Evolutionary conservation across 2,888 invertebrate genomes (phyloP).

Genomic region (Troides oblongomaculatus): DNA sequence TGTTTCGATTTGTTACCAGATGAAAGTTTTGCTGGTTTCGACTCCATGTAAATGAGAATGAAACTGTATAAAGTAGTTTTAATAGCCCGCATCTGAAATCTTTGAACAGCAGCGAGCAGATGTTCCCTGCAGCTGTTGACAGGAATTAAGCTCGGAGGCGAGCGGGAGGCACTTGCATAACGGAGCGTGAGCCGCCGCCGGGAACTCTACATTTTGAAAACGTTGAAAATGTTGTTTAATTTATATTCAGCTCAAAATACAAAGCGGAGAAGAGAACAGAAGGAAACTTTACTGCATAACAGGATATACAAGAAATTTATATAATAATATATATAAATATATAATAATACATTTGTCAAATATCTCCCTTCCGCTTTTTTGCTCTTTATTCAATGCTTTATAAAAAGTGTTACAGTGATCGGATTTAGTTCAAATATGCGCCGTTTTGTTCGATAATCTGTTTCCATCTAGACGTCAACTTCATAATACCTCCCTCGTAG

Average conservation of each 20-base stretch:
- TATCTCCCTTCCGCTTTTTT: no score
- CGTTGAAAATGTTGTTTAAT: constrained; percentile 2
- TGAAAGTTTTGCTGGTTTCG: no score
- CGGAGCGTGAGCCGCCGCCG: constrained; percentile 6
- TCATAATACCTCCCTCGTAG: no score
- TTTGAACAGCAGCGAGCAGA: constrained; percentile 10
- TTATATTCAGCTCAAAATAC: background rate
- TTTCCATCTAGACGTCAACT: no score
- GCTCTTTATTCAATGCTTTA: no score
- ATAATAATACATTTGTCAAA: no score
- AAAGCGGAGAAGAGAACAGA: background rate
- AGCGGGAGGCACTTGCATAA: constrained; percentile 22
- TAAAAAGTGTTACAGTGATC: no score
- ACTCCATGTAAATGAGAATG: background rate
- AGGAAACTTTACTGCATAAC: background rate
- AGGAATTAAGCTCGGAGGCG: constrained; percentile 24
- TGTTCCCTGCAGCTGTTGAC: constrained; percentile 23
- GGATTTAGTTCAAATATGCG: no score
- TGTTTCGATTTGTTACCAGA: no score
- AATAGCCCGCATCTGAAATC: constrained; percentile 1
- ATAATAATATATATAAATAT: no score
- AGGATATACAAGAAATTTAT: background rate
- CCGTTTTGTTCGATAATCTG: no score
- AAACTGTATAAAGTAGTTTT: background rate
- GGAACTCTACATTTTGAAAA: constrained; percentile 5